Percentiles rank a stretch among this genome's conserved stretches.
phyloP scores from a whole-genome alignment of 1,140 invertebrate genomes.

The Zaprionus tsacasi region DNA sequence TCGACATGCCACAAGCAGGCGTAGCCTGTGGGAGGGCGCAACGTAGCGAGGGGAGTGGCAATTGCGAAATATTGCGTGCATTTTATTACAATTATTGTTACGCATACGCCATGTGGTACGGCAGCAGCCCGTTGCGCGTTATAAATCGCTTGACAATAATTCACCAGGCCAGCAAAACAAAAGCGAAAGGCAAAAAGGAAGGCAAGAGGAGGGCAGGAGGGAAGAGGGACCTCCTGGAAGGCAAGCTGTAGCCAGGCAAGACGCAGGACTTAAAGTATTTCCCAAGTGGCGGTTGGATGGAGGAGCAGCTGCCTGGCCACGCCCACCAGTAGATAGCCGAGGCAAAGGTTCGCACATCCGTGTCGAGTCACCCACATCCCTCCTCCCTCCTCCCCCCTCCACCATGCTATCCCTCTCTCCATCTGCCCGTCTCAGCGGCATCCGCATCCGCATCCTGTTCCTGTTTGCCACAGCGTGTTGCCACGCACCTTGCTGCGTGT shows the following conservation, averaged over 20 bases:
- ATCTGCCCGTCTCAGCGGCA: background rate
- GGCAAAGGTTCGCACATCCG: constrained; percentile 44
- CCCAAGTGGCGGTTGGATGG: constrained; percentile 35
- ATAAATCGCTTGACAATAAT: constrained; percentile 80
- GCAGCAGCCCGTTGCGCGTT: constrained; percentile 48
- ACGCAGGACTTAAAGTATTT: constrained; percentile 75
- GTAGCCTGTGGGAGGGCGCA: background rate
- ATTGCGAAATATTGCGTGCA: constrained; percentile 53
- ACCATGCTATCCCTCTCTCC: background rate
- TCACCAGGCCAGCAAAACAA: constrained; percentile 43
- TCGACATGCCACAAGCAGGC: constrained; percentile 35
- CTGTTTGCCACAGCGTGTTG: constrained; percentile 39
- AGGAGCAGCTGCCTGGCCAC: constrained; percentile 3
- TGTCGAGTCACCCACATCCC: background rate
- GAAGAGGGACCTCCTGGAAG: too few relatives aligned
- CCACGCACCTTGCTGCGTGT: constrained; percentile 37
- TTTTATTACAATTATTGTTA: constrained; percentile 67
- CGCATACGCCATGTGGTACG: constrained; percentile 74
- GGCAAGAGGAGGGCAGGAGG: background rate
- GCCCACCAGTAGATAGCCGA: constrained; percentile 27
- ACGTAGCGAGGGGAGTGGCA: constrained; percentile 1
- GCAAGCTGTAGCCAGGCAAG: background rate
- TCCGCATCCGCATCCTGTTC: constrained; percentile 50
- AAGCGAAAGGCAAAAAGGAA: constrained; percentile 17
- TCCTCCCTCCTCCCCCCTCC: background rate